These are phyloP conservation scores for Watsonalla binaria DNA, from an alignment of 2,888 invertebrate genomes.

Conservation along the genomic window DNA sequence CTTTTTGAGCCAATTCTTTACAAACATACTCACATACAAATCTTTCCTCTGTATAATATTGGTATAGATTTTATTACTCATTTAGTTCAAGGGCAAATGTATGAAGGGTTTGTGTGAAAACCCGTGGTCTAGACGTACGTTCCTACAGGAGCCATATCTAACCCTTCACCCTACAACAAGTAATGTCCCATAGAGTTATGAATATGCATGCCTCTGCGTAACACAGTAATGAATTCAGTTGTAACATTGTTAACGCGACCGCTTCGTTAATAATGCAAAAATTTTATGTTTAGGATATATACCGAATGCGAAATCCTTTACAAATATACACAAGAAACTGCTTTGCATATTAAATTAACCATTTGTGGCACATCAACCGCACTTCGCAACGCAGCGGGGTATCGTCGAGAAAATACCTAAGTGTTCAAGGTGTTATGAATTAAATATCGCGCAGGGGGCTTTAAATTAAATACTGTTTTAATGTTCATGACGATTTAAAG, in stretches of 20 bases:
- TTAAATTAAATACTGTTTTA: background rate
- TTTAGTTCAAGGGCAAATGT: too few relatives aligned
- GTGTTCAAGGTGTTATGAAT: background rate
- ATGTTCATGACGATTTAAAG: background rate
- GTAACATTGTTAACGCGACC: background rate
- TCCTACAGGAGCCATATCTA: too few relatives aligned
- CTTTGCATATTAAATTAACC: constrained; percentile 21
- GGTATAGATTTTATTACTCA: too few relatives aligned
- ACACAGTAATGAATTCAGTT: background rate
- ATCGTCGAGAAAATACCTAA: constrained; percentile 2
- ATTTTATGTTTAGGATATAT: constrained; percentile 4
- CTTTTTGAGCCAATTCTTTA: too few relatives aligned
- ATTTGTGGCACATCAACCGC: constrained; percentile 4
- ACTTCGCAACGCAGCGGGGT: constrained; percentile 5
- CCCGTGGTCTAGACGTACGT: too few relatives aligned
- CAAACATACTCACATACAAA: too few relatives aligned
- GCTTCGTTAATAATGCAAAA: constrained; percentile 12
- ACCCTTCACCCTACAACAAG: background rate
- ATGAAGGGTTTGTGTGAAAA: too few relatives aligned
- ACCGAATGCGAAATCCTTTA: constrained; percentile 6
- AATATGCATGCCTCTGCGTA: background rate
- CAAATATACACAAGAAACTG: constrained; percentile 11
- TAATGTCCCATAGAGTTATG: background rate
- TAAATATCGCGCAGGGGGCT: background rate
- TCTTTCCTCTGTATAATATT: too few relatives aligned